phyloP scores from a whole-genome alignment of 1,140 invertebrate species.

The Dinothrombium tinctorium region DNA sequence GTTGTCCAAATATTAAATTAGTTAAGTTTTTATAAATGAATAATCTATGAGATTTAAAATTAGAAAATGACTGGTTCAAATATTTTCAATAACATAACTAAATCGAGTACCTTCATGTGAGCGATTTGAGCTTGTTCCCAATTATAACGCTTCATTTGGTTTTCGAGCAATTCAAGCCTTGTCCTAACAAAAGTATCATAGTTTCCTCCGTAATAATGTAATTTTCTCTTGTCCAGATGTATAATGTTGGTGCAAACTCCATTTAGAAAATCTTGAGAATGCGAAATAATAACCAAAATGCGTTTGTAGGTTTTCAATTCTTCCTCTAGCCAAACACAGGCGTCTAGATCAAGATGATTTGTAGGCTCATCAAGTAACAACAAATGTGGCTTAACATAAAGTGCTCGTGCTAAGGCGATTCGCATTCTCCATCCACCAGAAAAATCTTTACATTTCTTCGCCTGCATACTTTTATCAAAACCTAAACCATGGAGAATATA shows the following conservation, averaged over 20 bases:
- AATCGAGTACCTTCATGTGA: constrained; percentile 99
- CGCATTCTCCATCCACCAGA: constrained; percentile 98
- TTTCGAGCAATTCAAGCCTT: constrained; percentile 77
- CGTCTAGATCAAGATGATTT: constrained; percentile 51
- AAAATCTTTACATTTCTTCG: constrained; percentile 71
- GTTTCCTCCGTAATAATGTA: constrained; percentile 82
- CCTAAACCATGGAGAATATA: constrained; percentile 89
- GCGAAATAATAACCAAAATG: constrained; percentile 93
- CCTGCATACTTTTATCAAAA: constrained; percentile 83
- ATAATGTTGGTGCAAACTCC: constrained; percentile 98
- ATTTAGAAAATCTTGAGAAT: constrained; percentile 99
- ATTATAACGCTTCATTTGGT: constrained; percentile 96
- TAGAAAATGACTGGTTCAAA: constrained; percentile 10
- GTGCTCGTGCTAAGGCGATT: constrained; percentile 66
- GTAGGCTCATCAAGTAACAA: constrained; percentile 35
- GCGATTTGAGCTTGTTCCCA: constrained; percentile 99
- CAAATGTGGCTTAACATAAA: constrained; percentile 28
- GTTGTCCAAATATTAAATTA: not conserved
- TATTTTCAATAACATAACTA: too few species aligned
- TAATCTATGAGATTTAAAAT: constrained; percentile 1
- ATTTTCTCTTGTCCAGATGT: constrained; percentile 72
- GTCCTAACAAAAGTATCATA: constrained; percentile 89
- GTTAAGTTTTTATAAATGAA: not conserved
- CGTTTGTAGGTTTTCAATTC: constrained; percentile 87
- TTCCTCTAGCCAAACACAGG: constrained; percentile 98